Percentiles rank a stretch among this genome's conserved stretches.
Evolutionary conservation across 2,797 vertebrate genomes (phyloP).

Genomic region (Acrossocheilus fasciatus): DNA sequence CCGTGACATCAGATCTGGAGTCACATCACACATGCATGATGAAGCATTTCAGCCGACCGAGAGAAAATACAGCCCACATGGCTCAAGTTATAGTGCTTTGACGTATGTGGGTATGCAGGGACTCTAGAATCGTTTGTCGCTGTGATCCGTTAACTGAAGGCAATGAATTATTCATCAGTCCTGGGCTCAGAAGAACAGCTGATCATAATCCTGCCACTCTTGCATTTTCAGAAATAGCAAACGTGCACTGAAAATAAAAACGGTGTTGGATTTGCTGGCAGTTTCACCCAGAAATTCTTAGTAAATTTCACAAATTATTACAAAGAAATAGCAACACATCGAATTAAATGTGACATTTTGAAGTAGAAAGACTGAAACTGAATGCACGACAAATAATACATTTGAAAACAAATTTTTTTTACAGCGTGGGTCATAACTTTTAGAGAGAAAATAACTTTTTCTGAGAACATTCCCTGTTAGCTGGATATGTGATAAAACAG

Average conservation of each 20-base stretch:
- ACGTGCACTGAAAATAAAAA: conserved; percentile 4
- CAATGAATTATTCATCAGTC: conserved; percentile 53
- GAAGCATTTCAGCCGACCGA: conserved; percentile 9
- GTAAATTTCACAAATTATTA: neutral
- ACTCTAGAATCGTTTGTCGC: conserved; percentile 21
- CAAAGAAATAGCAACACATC: neutral
- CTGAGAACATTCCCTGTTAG: neutral
- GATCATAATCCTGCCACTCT: conserved; percentile 33
- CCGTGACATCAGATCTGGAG: neutral
- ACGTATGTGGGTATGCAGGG: conserved; percentile 18
- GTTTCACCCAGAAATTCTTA: neutral
- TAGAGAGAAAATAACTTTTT: neutral
- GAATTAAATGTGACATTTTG: neutral
- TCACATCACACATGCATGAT: neutral
- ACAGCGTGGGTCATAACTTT: neutral
- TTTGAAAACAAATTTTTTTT: no score
- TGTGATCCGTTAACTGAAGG: conserved; percentile 52
- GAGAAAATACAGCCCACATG: conserved; percentile 21
- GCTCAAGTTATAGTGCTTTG: conserved; percentile 30
- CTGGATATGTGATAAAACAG: neutral
- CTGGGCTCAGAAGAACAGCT: neutral
- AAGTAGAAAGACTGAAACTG: neutral
- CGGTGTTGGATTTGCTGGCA: neutral
- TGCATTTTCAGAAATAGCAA: conserved; percentile 20
- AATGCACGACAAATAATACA: neutral